A percentile compares a stretch with the other conserved stretches of the same genome.
phyloP scores from a whole-genome alignment of 2,113 vertebrate species.

The Phylloscopus whistleri region DNA sequence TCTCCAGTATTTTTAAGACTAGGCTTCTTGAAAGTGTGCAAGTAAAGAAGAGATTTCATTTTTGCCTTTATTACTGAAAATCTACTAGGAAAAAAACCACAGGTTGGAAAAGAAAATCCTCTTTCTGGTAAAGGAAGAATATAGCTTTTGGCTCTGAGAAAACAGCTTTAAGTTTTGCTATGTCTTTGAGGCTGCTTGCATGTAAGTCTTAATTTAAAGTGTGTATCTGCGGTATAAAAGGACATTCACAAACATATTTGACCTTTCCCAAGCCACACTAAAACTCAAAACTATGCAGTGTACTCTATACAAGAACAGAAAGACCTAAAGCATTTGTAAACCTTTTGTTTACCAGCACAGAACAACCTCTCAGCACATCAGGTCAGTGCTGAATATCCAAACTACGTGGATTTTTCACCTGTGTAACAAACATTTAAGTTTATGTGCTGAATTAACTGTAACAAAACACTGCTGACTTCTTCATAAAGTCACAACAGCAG shows the following conservation, averaged over 20 bases:
- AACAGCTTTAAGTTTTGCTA: background rate
- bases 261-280: background rate
- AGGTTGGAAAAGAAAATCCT: constrained; percentile 1
- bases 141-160: background rate
- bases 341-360: too few species aligned
- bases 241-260: background rate
- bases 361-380: background rate
- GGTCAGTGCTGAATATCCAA: background rate
- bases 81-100: background rate
- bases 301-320: background rate
- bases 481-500: background rate
- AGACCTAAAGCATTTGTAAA: background rate
- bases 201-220: background rate
- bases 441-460: background rate
- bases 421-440: background rate
- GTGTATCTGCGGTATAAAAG: background rate
- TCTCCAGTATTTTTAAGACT: background rate
- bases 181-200: background rate
- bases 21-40: background rate
- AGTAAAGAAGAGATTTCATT: background rate
- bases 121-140: background rate
- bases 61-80: background rate
- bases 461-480: background rate
- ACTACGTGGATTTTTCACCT: background rate
- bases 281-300: background rate